These are phyloP conservation scores for Sapayoa aenigma DNA, from an alignment of 2,113 vertebrate genomes.

Conservation along the genomic window DNA sequence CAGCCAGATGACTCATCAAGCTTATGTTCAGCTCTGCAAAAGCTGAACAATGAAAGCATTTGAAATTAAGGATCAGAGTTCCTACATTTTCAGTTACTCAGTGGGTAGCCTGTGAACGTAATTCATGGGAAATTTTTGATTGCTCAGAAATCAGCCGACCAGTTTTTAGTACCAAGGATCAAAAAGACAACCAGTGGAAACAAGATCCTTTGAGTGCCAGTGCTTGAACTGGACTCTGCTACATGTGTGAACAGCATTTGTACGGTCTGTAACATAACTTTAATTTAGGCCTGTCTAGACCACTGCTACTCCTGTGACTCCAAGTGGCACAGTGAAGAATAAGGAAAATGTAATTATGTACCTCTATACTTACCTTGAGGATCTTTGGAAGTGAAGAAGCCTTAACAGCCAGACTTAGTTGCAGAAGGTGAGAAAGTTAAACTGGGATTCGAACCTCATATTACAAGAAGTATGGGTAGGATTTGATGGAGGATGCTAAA, in stretches of 20 bases:
- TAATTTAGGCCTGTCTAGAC: background rate
- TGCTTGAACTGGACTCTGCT: background rate
- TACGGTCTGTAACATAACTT: background rate
- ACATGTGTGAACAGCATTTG: background rate
- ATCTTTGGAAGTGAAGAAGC: background rate
- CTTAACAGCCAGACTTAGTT: background rate
- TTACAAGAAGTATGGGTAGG: background rate
- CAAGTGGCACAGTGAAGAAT: background rate
- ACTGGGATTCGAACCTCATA: background rate
- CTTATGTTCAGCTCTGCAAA: background rate
- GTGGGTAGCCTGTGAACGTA: background rate
- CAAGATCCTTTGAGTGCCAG: background rate
- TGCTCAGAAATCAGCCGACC: background rate
- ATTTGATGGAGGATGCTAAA: background rate
- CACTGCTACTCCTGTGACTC: background rate
- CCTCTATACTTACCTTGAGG: background rate
- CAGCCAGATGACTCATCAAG: background rate
- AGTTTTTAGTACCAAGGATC: background rate
- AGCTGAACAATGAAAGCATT: background rate
- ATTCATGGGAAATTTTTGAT: background rate
- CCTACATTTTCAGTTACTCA: background rate
- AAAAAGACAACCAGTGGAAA: background rate
- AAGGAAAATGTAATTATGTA: background rate
- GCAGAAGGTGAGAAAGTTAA: background rate
- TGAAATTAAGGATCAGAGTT: background rate